Conservation (phyloP, 53 echinoderm and acorn worm genomes). For the Astropecten irregularis region DNA sequence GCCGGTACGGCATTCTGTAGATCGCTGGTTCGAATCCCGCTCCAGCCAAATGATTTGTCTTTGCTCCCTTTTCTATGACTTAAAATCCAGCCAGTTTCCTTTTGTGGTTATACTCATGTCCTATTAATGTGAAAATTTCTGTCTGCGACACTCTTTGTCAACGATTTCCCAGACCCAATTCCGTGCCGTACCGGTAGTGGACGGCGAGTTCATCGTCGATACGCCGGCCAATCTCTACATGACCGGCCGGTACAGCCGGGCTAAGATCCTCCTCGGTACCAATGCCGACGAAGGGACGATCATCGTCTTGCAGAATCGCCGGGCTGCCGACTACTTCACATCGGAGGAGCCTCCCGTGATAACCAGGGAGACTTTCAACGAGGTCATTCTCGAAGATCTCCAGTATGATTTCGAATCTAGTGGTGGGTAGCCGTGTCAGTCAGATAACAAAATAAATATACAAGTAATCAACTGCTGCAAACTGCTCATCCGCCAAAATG, state of each 20-base stretch:
- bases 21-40: too few relatives aligned
- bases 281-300: slow-evolving; percentile 68
- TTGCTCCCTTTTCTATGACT: too few relatives aligned
- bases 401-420: background rate
- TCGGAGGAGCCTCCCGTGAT: slow-evolving; percentile 28
- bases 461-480: too few relatives aligned
- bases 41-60: too few relatives aligned
- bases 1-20: too few relatives aligned
- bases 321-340: background rate
- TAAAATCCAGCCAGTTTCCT: too few relatives aligned
- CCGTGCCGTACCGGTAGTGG: too few relatives aligned
- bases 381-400: background rate
- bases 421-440: too few relatives aligned
- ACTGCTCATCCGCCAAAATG: too few relatives aligned
- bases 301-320: background rate
- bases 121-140: background rate
- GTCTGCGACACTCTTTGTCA: slow-evolving; percentile 41
- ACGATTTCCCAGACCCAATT: slow-evolving; percentile 39
- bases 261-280: slow-evolving; percentile 52
- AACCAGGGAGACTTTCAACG: background rate
- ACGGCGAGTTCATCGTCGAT: slow-evolving; percentile 64
- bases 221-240: slow-evolving; percentile 49
- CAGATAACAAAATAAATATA: too few relatives aligned
- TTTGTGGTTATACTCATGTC: too few relatives aligned
- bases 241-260: slow-evolving; percentile 53